phyloP scores from a whole-genome alignment of 2,113 vertebrate genomes.

The Corydoras sp. region DNA sequence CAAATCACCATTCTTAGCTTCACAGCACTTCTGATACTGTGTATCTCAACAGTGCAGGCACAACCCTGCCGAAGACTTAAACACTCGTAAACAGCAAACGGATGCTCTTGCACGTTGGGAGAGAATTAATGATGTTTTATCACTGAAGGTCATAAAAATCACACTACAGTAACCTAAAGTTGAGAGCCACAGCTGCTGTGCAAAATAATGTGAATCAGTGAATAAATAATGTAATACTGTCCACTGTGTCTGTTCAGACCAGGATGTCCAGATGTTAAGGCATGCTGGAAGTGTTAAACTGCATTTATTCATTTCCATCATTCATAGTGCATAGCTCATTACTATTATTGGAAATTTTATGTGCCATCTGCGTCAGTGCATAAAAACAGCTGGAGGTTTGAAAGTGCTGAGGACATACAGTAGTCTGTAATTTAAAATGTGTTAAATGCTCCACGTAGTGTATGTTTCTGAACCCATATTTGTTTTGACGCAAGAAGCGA shows the following conservation, averaged over 20 bases:
- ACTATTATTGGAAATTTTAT: constrained; percentile 15
- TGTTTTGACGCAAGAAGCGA: no score
- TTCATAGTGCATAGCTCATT: constrained; percentile 7
- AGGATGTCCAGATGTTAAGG: constrained; percentile 48
- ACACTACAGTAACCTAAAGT: constrained; percentile 33
- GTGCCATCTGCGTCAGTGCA: constrained; percentile 4
- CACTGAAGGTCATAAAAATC: constrained; percentile 55
- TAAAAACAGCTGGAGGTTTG: constrained; percentile 20
- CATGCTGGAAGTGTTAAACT: not conserved
- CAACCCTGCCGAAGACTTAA: constrained; percentile 40
- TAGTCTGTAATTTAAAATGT: no score
- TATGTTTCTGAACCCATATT: no score
- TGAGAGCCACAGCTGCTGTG: constrained; percentile 53
- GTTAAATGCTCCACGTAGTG: no score
- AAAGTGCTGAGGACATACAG: no score
- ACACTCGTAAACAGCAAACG: constrained; percentile 37
- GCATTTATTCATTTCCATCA: not conserved
- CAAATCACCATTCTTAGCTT: constrained; percentile 46
- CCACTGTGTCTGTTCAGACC: constrained; percentile 21
- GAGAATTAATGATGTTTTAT: constrained; percentile 56
- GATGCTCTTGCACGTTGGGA: constrained; percentile 48
- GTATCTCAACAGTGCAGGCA: constrained; percentile 42
- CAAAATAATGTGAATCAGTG: constrained; percentile 45
- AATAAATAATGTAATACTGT: constrained; percentile 18
- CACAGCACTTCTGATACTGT: constrained; percentile 28